A percentile compares a stretch with the other conserved stretches of the same genome.
phyloP scores from a whole-genome alignment of 2,888 invertebrate genomes.

The Tolmerus cingulatus region DNA sequence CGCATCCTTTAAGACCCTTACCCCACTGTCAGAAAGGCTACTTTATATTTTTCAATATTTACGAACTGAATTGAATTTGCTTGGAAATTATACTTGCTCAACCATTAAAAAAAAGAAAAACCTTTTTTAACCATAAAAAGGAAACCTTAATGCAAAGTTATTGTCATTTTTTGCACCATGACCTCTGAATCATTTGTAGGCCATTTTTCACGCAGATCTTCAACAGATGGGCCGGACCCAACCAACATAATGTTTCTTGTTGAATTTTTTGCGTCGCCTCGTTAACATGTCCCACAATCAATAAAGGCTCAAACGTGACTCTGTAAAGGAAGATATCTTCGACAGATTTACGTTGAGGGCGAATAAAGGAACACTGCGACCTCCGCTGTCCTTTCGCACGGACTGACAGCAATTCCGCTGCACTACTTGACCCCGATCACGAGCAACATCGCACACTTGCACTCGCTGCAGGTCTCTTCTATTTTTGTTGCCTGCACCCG shows the following conservation, averaged over 20 bases:
- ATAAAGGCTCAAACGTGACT: not conserved
- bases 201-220: not conserved
- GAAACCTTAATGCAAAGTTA: not conserved
- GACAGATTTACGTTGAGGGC: not conserved
- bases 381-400: not conserved
- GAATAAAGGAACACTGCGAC: not conserved
- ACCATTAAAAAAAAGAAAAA: not conserved
- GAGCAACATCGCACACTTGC: not conserved
- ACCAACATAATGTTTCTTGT: not conserved
- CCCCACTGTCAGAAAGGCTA: not conserved
- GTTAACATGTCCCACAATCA: not conserved
- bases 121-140: not conserved
- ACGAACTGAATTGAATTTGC: not conserved
- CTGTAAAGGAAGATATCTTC: not conserved
- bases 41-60: not conserved
- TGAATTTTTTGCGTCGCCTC: not conserved
- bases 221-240: not conserved
- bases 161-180: not conserved
- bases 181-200: not conserved
- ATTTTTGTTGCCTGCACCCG: not conserved
- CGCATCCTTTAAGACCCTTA: not conserved
- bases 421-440: not conserved
- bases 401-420: not conserved
- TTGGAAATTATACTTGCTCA: not conserved
- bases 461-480: not conserved